Base-by-base conservation (phyloP, 2,113 vertebrate species). In the Pycnonotus jocosus region DNA sequence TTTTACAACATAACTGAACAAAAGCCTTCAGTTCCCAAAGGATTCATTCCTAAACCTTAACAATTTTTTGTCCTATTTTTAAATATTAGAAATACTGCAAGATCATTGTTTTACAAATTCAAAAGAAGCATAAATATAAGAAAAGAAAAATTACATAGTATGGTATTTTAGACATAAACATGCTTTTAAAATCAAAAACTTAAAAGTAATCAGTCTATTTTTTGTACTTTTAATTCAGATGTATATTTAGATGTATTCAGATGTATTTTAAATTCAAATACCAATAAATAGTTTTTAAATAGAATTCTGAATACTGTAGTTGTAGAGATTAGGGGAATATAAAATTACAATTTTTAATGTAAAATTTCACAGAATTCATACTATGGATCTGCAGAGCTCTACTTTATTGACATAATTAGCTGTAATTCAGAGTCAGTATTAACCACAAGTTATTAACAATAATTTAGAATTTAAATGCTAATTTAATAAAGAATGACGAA, bases 401-500 rank as follows among this genome's bases (percentile, higher is more conserved):
- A 21, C 53, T 92, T 94, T 91, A 56, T 74, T 85, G 35, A 86
- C 72, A 91, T 88, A 86, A 93, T 88, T 92, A 86, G 47, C 56
- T 86, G 88, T 77, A 87, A 74, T 83, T 95, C 68, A 73, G 38
- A 90, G 62, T 37, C 42, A 81, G 22, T 83, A 78, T 92, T 82
- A 90, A 80, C 70, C 47, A 83, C 73, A 81, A 0, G 0, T 73
- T 93, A 84, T 95, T 95, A 95, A 95, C 51, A 82, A 47, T 42
- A 64, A n/a, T 88, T 78, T 74, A 90, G 74, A 66, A 73, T 70
- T 81, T 38, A 88, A 90, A 88, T 77, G 31, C 38, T 95, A 88
- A 92, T 95, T 95, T 92, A 95, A 92, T 95, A 90, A 92, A 62
- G 78, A 92, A 77, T 25, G 42, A 77, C 30, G 2, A 54, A 90